Base-by-base conservation (phyloP, 2,113 vertebrate genomes). In the Pipra filicauda region DNA sequence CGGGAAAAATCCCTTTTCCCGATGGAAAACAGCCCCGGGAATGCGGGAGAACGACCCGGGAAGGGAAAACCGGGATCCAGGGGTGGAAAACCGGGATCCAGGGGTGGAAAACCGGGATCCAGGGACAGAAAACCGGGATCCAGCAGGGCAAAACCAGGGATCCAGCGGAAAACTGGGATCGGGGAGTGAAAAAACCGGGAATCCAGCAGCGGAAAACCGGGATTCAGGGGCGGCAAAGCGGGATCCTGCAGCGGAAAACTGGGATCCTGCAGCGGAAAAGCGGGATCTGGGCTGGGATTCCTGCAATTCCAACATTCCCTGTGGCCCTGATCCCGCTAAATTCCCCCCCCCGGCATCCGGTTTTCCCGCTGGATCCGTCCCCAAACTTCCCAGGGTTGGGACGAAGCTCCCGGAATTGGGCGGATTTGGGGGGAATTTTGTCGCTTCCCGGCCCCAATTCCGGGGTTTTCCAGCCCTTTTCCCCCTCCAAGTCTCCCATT, bases 201-300 rank as follows among this genome's bases (percentile, higher is more conserved):
- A n/a, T n/a, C n/a, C n/a, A n/a, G n/a, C n/a, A 8, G 5, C 4
- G 5, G 13, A 19, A 70, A 70, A 37, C 4, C 1, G 16, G 44
- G 44, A 48, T 49, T 12, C 33, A 30, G 22, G 21, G 11, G 43
- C 5, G 23, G 65, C 17, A 49, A 69, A 28, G 6, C 2, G 23
- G 66, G 48, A 37, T 37, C 26, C 46, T 11, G 46, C 3, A 8
- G 27, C 6, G 28, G 52, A 54, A 54, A 30, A 28, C 15, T 8
- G 8, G 51, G 51, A 54, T 54, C 51, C 51, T 9, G 51, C 15
- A 17, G 15, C 8, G 7, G 52, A 27, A 54, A 31, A 41, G 11
- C 5, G 23, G 44, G 23, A 48, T 48, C 35, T 17, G 37, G 30
- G 28, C 33, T 6, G 12, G 2, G 30, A 43, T 54, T 37, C 21